Evolutionary conservation across 30 jellyfish, hydroid and myxozoan species (phyloP).

Genomic region (Hydractinia symbiolongicarpus): DNA sequence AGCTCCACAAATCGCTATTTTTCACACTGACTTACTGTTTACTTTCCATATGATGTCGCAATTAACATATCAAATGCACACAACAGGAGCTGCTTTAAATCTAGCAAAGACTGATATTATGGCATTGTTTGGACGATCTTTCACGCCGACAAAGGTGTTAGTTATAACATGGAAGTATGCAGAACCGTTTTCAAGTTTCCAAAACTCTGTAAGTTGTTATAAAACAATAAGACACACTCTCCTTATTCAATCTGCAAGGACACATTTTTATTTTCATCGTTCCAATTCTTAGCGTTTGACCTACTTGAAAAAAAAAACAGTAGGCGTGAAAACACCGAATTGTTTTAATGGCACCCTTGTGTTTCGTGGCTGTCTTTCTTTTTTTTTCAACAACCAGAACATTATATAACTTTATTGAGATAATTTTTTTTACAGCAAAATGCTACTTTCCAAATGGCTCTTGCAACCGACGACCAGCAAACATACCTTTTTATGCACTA

Average conservation of each 20-base stretch:
- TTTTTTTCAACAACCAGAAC: not conserved
- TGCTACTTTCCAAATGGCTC: conserved; percentile 14
- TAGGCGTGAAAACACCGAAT: not conserved
- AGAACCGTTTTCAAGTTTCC: not conserved
- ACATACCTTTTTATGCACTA: conserved; percentile 6
- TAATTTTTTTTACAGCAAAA: not conserved
- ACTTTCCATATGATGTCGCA: not conserved
- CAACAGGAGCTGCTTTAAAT: not conserved
- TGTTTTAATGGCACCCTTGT: not conserved
- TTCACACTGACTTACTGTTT: not conserved
- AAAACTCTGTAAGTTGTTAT: too few relatives aligned
- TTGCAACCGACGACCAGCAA: not conserved
- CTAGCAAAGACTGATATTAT: not conserved
- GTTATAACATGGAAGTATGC: conserved; percentile 2
- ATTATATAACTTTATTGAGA: not conserved
- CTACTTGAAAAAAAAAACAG: not conserved
- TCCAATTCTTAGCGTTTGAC: not conserved
- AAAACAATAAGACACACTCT: too few relatives aligned
- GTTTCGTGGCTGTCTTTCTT: not conserved
- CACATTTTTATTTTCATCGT: too few relatives aligned
- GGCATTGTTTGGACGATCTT: not conserved
- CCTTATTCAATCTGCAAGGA: too few relatives aligned
- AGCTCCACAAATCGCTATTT: conserved; percentile 1
- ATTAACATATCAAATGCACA: not conserved
- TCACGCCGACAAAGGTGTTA: not conserved